A percentile compares a stretch with the other conserved stretches of the same genome.
These are phyloP conservation scores for Eurois occulta DNA, from an alignment of 2,888 invertebrate genomes.

Conservation along the genomic window DNA sequence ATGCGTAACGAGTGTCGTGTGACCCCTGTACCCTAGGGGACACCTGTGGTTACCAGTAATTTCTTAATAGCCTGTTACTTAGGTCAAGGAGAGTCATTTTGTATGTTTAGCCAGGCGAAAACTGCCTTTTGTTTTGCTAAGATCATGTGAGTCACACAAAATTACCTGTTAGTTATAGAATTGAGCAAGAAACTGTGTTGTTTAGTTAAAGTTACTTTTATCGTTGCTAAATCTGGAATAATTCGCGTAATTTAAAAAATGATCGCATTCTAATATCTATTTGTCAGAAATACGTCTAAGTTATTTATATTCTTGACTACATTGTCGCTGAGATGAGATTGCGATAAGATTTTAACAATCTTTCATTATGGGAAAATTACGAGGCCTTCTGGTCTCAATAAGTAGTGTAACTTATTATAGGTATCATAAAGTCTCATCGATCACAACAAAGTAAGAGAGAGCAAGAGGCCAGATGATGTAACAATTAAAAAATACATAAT, in stretches of 20 bases:
- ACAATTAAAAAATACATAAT: neutral
- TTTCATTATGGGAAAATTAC: neutral
- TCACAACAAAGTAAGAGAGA: neutral
- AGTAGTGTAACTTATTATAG: neutral
- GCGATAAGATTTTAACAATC: neutral
- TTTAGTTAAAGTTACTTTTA: neutral
- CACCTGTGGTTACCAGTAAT: slow-evolving; percentile 33
- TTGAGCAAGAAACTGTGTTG: neutral
- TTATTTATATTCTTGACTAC: neutral
- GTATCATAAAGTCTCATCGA: neutral
- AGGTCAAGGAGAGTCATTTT: slow-evolving; percentile 5
- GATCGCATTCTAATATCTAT: neutral
- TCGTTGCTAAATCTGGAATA: neutral
- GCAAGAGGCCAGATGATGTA: neutral
- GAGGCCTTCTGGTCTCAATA: neutral
- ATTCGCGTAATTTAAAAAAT: neutral
- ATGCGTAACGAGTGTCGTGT: slow-evolving; percentile 23
- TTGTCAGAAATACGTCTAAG: neutral
- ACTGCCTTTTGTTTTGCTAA: slow-evolving; percentile 12
- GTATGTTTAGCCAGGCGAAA: neutral
- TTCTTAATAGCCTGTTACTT: slow-evolving; percentile 27
- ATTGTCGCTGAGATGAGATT: neutral
- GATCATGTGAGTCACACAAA: neutral
- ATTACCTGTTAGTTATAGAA: neutral
- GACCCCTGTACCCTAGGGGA: neutral